Base-by-base conservation (phyloP, 2,113 vertebrate species). In the Bubo scandiacus region DNA sequence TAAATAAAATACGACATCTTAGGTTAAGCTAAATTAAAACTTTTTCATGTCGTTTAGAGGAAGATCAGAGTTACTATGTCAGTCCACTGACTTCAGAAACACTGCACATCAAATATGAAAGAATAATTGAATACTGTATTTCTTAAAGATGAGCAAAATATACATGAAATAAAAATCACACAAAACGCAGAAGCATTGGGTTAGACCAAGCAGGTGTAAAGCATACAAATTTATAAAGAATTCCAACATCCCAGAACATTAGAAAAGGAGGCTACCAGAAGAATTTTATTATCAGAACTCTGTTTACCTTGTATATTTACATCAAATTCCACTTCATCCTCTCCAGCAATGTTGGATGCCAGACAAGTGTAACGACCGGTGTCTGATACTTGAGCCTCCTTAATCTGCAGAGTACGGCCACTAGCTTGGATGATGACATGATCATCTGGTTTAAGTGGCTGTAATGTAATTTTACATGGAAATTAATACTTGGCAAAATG, bases 251-350 rank as follows among this genome's bases (percentile, higher is more conserved):
- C 51, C 75, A 92, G 52, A 82, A 61, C 11, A 90, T 7, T 25
- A 67, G 32, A 36, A 86, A 34, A 88, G 29, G 8, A 75, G 36
- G 49, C 45, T 58, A n/a, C 23, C 22, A 67, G 43, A 75, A 91
- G 15, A 36, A 75, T 45, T 88, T 43, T 36, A 54, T 63, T 55
- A 65, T 91, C 20, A 38, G 17, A 82, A 62, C 16, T 72, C 40
- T 70, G n/a, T 58, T 98, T 98, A 99, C 99, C 99, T 99, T 99
- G 99, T 98, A 99, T 98, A 98, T 98, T 99, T 98, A 99, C 99
- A 98, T 99, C 99, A 98, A 99, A 99, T 97, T 99, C 99, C 98
- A 99, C 96, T 97, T 99, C 99, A 95, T 99, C 99, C 96, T 99
- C 99, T 77, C 99, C 99, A 86, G 99, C 99, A 61, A 99, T 62